These are phyloP conservation scores for Galerucella calmariensis DNA, from an alignment of 2,888 invertebrate genomes.

Conservation along the genomic window DNA sequence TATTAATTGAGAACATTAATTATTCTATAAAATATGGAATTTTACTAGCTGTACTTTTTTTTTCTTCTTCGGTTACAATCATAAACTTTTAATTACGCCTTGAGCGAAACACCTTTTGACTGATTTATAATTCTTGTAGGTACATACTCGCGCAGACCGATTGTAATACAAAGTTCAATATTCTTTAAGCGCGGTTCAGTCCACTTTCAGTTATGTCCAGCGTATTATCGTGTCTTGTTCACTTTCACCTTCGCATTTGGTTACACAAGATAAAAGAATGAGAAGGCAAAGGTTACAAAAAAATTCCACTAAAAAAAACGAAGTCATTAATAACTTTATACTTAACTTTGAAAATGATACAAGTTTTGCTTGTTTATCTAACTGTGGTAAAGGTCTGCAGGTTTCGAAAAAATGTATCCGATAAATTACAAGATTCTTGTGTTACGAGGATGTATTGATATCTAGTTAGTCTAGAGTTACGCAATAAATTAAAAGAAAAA, in stretches of 20 bases:
- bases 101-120: background rate
- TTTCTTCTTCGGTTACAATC: background rate
- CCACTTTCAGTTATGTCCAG: constrained; percentile 19
- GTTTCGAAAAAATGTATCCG: no score
- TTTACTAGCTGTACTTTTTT: background rate
- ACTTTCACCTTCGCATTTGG: constrained; percentile 22
- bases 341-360: no score
- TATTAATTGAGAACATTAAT: background rate
- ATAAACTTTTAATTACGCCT: background rate
- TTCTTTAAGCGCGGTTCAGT: constrained; percentile 5
- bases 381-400: no score
- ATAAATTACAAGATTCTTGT: no score
- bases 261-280: constrained; percentile 21
- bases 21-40: background rate
- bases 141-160: background rate
- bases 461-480: no score
- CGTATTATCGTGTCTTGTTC: constrained; percentile 7
- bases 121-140: background rate
- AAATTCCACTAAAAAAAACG: background rate
- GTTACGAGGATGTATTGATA: no score
- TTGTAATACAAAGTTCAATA: constrained; percentile 4
- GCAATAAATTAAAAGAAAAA: no score
- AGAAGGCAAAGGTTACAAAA: background rate
- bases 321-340: background rate
- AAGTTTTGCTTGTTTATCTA: no score